Base-by-base conservation (phyloP, 2,888 invertebrate genomes). In the Drosophila koepferae region DNA sequence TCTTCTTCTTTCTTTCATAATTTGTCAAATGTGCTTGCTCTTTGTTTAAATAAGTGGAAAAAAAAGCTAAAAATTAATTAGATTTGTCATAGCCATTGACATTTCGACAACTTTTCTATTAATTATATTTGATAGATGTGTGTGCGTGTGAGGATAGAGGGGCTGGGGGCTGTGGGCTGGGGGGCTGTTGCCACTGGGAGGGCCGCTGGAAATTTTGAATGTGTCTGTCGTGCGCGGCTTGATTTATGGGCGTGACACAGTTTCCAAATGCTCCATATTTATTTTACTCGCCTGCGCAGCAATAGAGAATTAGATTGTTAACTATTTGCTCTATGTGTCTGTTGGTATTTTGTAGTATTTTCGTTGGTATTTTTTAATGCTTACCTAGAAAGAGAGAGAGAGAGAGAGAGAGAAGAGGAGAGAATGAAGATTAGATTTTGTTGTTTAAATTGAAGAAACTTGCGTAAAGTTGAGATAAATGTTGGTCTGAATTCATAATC, bases 61-160 rank as follows among this genome's bases (percentile, higher is more conserved):
- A 61, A 59, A 59, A 70, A 58, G 62, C 72, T 64, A 48, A 81
- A 88, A 88, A 86, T 86, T 90, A 86, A 86, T 86, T 90, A 90
- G 75, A 82, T 90, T 88, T 86, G 89, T 86, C 90, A 88, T 71
- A 68, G 58, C 63, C 90, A 90, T 88, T 86, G 86, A 88, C 86
- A 90, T 90, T 81, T 86, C 90, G 88, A 86, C 86, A 86, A 86
- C 74, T 88, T 85, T 85, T 85, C 85, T 85, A 85, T 85, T 85
- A 86, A 85, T 85, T 85, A 89, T 85, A 80, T 89, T 80, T 85
- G 84, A 84, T 86, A 84, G 89, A 86, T 89, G 81, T 77, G 70
- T 3, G 38, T 23, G 23, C 2, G 20, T 2, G 20, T 20, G 36
- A 40, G 5, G 5, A 12, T 28, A 7, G 28, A 2, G 20, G 9